Evolutionary conservation across 2,888 invertebrate genomes (phyloP).

Genomic region (Mesorhabditis belari): DNA sequence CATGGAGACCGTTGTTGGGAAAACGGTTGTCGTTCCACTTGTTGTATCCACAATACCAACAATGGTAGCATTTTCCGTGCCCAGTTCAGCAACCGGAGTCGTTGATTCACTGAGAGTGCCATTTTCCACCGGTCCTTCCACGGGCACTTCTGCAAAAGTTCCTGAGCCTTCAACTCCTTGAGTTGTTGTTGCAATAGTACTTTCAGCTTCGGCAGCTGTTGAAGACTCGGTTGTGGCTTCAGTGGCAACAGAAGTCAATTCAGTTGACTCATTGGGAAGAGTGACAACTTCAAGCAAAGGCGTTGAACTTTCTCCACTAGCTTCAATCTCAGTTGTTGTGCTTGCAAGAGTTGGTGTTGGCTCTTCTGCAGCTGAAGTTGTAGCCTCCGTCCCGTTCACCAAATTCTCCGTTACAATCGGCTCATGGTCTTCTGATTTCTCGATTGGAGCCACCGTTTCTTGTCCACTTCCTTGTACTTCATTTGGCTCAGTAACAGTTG

Average conservation of each 20-base stretch:
- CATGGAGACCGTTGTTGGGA: background rate
- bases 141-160: too few species aligned
- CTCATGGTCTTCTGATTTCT: too few species aligned
- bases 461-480: conserved; percentile 7
- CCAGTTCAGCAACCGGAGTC: conserved; percentile 7
- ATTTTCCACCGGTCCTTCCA: conserved; percentile 3
- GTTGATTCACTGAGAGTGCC: conserved; percentile 1
- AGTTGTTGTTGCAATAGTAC: conserved; percentile 3
- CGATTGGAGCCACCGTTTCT: conserved; percentile 1
- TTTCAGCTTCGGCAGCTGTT: conserved; percentile 2
- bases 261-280: conserved; percentile 7
- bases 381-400: too few species aligned
- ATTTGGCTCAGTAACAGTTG: conserved; percentile 8
- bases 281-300: conserved; percentile 6
- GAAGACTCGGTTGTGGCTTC: background rate
- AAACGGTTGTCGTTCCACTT: background rate
- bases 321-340: conserved; percentile 4
- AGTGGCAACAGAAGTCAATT: background rate
- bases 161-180: conserved; percentile 10
- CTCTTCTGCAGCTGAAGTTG: too few species aligned
- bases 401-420: too few species aligned
- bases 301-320: conserved; percentile 12
- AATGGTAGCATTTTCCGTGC: background rate
- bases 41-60: too few species aligned
- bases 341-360: background rate